Base-by-base conservation (phyloP, 2,113 vertebrate genomes). In the Oryzias javanicus region DNA sequence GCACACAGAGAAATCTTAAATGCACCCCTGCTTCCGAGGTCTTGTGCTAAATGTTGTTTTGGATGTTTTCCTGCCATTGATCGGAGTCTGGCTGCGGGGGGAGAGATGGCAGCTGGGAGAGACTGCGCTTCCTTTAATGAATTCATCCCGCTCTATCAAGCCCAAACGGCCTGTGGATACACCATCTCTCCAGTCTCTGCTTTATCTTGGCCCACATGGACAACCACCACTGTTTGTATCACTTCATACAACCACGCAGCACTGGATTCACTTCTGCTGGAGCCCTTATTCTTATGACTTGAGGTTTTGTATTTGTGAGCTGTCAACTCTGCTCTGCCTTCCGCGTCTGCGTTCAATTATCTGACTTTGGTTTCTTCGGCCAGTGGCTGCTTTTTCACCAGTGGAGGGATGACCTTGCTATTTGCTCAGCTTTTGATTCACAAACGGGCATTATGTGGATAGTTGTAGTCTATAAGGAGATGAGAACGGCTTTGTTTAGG, bases 21-120 rank as follows among this genome's bases (percentile, higher is more conserved):
- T 79, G 76, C 83, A 87, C 83, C 87, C 81, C 85, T 85, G 84
- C 78, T 86, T 87, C 83, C 83, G 78, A 86, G 90, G 85, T 88
- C 85, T 89, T 87, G 83, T 85, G 88, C 89, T 91, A 92, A 92
- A 91, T 84, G 86, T 89, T 92, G 82, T 89, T 89, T 90, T 91
- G 89, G 85, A 91, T 90, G 87, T 89, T 82, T 89, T 91, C 89
- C 84, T 90, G 73, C 85, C 87, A 91, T 91, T 89, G 90, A 92
- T 91, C 90, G 88, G 84, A 80, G 86, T 90, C 77, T 91, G 90
- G 89, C 91, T 91, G 87, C 86, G 89, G 91, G 91, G 84, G 74
- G 69, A 87, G 81, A 85, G 85, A 90, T 85, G 88, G 86, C 86
- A 86, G 89, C 88, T 89, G 88, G 81, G 87, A 86, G 88, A 87